These are phyloP conservation scores for Emmelina monodactyla DNA, from an alignment of 2,888 invertebrate species.

Conservation along the genomic window DNA sequence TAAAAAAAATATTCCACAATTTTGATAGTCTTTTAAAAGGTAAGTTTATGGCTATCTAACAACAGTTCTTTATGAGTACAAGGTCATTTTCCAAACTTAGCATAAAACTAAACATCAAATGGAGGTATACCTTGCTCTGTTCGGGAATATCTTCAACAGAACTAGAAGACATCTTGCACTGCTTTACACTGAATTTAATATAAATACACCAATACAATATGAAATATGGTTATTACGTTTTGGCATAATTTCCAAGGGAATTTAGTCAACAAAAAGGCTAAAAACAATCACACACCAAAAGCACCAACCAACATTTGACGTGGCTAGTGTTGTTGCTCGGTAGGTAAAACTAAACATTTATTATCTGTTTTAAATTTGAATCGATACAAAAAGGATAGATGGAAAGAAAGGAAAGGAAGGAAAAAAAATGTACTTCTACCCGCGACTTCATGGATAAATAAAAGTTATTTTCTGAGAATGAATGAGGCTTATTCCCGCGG, in stretches of 20 bases:
- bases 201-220: slow-evolving; percentile 11
- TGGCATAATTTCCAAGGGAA: slow-evolving; percentile 25
- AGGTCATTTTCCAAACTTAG: slow-evolving; percentile 20
- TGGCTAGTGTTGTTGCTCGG: too few species aligned
- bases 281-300: slow-evolving; percentile 23
- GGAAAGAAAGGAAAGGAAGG: too few species aligned
- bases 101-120: slow-evolving; percentile 19
- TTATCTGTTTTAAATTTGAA: too few species aligned
- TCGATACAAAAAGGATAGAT: too few species aligned
- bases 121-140: slow-evolving; percentile 37
- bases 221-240: slow-evolving; percentile 6
- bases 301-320: too few species aligned
- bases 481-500: too few species aligned
- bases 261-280: slow-evolving; percentile 21
- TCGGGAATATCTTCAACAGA: slow-evolving; percentile 53
- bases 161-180: slow-evolving; percentile 44
- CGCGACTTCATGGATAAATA: too few species aligned
- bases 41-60: background rate
- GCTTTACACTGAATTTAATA: slow-evolving; percentile 5
- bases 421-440: too few species aligned
- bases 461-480: too few species aligned
- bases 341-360: too few species aligned
- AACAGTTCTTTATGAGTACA: slow-evolving; percentile 11
- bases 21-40: background rate
- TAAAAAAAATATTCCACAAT: too few species aligned